A percentile compares a stretch with the other conserved stretches of the same genome.
phyloP scores from a whole-genome alignment of 2,888 invertebrate genomes.

The Drosophila formosana region DNA sequence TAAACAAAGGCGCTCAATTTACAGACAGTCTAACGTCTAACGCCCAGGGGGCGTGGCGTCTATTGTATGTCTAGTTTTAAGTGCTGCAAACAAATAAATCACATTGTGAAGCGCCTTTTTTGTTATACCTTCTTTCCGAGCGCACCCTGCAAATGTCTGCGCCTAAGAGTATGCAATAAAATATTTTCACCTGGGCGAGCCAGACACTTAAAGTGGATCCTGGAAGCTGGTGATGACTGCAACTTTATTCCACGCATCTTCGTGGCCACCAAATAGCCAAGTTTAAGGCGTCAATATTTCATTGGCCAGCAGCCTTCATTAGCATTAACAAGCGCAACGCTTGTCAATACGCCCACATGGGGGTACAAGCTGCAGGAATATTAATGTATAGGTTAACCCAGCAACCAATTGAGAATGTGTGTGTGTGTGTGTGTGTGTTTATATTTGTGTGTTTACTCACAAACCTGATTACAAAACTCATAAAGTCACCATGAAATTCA shows the following conservation, averaged over 20 bases:
- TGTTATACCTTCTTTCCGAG: conserved; percentile 5
- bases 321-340: conserved; percentile 64
- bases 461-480: conserved; percentile 79
- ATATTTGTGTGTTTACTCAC: conserved; percentile 60
- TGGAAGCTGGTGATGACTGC: conserved; percentile 47
- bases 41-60: conserved; percentile 55
- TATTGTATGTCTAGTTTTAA: conserved; percentile 74
- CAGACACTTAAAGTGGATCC: conserved; percentile 60
- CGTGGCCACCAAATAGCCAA: conserved; percentile 51
- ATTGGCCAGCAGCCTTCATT: conserved; percentile 56
- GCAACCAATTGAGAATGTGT: conserved; percentile 32
- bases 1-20: conserved; percentile 52
- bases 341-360: conserved; percentile 61
- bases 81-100: conserved; percentile 75
- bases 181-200: conserved; percentile 42
- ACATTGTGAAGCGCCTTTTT: conserved; percentile 55
- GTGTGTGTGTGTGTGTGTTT: conserved; percentile 19
- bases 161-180: conserved; percentile 65
- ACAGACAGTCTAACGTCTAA: conserved; percentile 42
- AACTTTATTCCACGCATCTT: conserved; percentile 20
- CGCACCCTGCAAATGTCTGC: conserved; percentile 59
- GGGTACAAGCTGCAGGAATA: conserved; percentile 43
- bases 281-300: conserved; percentile 44
- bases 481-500: conserved; percentile 82
- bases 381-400: conserved; percentile 57